Evolutionary conservation across 2,888 invertebrate species (phyloP).

Genomic region (Mycalesis mineus): DNA sequence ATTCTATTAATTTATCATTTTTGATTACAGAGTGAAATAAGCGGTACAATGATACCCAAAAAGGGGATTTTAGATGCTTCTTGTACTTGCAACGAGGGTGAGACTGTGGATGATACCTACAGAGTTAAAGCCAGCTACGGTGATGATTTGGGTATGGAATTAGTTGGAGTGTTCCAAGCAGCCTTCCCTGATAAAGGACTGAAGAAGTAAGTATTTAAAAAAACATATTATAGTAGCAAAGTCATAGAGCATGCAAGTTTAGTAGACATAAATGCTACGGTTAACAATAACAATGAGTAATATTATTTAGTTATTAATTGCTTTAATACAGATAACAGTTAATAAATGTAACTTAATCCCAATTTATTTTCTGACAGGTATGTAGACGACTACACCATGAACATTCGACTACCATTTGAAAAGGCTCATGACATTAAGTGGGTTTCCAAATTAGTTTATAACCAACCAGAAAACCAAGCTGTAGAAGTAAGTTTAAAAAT

Average conservation of each 20-base stretch:
- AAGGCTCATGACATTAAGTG: constrained; percentile 77
- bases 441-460: constrained; percentile 49
- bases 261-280: no score
- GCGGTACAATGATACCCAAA: constrained; percentile 55
- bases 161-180: constrained; percentile 59
- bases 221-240: background rate
- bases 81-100: constrained; percentile 41
- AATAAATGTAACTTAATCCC: no score
- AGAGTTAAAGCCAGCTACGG: constrained; percentile 68
- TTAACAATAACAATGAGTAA: no score
- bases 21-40: constrained; percentile 38
- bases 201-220: constrained; percentile 51
- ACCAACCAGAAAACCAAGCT: constrained; percentile 59
- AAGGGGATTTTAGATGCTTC: constrained; percentile 45
- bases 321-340: no score
- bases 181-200: constrained; percentile 49
- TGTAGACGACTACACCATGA: constrained; percentile 63
- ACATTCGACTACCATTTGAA: constrained; percentile 76
- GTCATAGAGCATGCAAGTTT: no score
- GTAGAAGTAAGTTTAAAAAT: constrained; percentile 46
- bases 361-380: constrained; percentile 43
- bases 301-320: no score
- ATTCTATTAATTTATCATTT: background rate
- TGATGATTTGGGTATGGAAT: constrained; percentile 51
- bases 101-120: constrained; percentile 52